Percentiles rank a stretch among this genome's conserved stretches.
These are phyloP conservation scores for Bombus superbus DNA, from an alignment of 1,140 invertebrate species.

Conservation along the genomic window DNA sequence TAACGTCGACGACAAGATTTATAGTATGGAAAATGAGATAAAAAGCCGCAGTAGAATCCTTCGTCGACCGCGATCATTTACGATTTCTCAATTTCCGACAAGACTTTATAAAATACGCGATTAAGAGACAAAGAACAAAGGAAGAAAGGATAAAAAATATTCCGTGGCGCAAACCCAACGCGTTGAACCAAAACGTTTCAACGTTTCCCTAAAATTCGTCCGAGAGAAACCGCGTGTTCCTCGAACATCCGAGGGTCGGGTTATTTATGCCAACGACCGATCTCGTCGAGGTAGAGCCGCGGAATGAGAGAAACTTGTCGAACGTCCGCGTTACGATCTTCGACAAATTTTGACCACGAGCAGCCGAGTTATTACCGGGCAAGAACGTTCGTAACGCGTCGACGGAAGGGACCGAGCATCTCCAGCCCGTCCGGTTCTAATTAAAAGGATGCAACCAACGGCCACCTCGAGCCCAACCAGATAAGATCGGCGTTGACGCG, in stretches of 20 bases:
- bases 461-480: slow-evolving; percentile 51
- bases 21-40: too few species aligned
- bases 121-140: too few species aligned
- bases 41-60: too few species aligned
- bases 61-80: too few species aligned
- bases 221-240: too few species aligned
- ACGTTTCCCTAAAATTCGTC: not conserved
- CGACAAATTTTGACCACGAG: slow-evolving; percentile 48
- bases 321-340: slow-evolving; percentile 50
- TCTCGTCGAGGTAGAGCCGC: not conserved
- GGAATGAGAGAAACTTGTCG: slow-evolving; percentile 53
- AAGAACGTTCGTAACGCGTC: slow-evolving; percentile 46
- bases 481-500: slow-evolving; percentile 80
- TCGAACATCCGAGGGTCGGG: not conserved
- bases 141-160: too few species aligned
- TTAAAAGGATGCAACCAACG: slow-evolving; percentile 78
- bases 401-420: slow-evolving; percentile 26
- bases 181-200: not conserved
- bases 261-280: slow-evolving; percentile 10
- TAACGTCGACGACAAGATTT: too few species aligned
- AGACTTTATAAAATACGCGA: too few species aligned
- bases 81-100: too few species aligned
- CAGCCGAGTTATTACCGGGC: slow-evolving; percentile 55
- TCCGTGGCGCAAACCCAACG: not conserved
- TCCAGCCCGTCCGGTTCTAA: slow-evolving; percentile 69